Percentiles rank a stretch among this genome's conserved stretches.
Evolutionary conservation across 2,888 invertebrate genomes (phyloP).

Genomic region (Chesias legatella): DNA sequence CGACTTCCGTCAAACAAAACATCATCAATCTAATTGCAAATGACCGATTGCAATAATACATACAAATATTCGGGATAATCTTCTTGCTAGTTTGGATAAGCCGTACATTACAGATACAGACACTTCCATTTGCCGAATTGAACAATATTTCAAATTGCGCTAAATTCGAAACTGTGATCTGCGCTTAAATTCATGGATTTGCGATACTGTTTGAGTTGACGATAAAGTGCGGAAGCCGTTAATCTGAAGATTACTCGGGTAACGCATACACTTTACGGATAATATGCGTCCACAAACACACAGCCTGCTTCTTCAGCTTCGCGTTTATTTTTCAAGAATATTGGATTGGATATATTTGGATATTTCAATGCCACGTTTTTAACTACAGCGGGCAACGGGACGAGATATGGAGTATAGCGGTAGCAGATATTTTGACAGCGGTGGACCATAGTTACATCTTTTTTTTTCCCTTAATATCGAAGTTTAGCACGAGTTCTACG

Average conservation of each 20-base stretch:
- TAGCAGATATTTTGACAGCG: no score
- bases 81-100: conserved; percentile 10
- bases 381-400: no score
- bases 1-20: no score
- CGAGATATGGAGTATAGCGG: no score
- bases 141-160: conserved; percentile 23
- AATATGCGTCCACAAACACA: neutral
- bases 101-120: conserved; percentile 5
- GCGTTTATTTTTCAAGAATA: neutral
- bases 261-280: conserved; percentile 20
- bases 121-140: conserved; percentile 27
- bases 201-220: conserved; percentile 23
- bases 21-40: neutral
- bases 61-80: conserved; percentile 14
- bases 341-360: no score
- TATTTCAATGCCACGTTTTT: no score
- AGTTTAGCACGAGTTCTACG: no score
- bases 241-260: conserved; percentile 19
- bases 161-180: conserved; percentile 24
- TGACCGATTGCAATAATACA: conserved; percentile 5
- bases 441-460: no score
- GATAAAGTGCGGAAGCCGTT: conserved; percentile 17
- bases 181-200: conserved; percentile 27
- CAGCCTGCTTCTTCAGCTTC: neutral
- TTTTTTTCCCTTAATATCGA: no score